Evolutionary conservation across 2,113 vertebrate species (phyloP), one percentile per base, ranked within the genome.

Genomic region (Cyphomyrus discorhynchus): DNA sequence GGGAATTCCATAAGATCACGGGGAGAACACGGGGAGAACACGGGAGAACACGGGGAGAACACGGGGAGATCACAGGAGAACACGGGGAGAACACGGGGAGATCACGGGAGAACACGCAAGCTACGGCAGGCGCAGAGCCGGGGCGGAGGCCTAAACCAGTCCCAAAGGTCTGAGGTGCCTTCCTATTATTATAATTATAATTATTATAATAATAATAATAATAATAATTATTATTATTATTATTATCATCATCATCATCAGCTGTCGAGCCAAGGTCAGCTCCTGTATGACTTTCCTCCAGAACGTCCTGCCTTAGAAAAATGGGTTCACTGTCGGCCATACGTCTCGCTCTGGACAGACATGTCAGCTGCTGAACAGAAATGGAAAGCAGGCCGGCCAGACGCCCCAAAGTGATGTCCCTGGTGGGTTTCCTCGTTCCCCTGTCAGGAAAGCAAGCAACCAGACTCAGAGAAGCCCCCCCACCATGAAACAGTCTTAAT

Each of bases 51-150:
- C 17, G 47, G 47, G 47, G 47, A 49, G 50, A 13, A 53, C 53
- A 58, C 6, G 1, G 5, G 21, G n/a, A n/a, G n/a, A n/a, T n/a
- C n/a, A n/a, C n/a, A n/a, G n/a, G n/a, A n/a, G n/a, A 52, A 52
- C 3, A 17, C 15, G 6, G 49, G 13, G n/a, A 62, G 56, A 52
- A 52, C 3, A 17, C 17, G 47, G 47, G 47, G 47, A 49, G 50
- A 13, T 21, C 53, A 58, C 6, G 1, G 5, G 21, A 24, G 21
- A 62, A 66, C n/a, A 27, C 10, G n/a, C n/a, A 31, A 66, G n/a
- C 9, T 11, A 42, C n/a, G n/a, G 4, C n/a, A 31, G 10, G 0
- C 27, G 0, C 4, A 11, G n/a, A 66, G n/a, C 9, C 2, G 0
- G 0, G 58, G 24, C 0, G 24, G 24, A 66, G 62, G 4, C n/a